phyloP scores from a whole-genome alignment of 1,140 invertebrate genomes.

The Heliconius congener region DNA sequence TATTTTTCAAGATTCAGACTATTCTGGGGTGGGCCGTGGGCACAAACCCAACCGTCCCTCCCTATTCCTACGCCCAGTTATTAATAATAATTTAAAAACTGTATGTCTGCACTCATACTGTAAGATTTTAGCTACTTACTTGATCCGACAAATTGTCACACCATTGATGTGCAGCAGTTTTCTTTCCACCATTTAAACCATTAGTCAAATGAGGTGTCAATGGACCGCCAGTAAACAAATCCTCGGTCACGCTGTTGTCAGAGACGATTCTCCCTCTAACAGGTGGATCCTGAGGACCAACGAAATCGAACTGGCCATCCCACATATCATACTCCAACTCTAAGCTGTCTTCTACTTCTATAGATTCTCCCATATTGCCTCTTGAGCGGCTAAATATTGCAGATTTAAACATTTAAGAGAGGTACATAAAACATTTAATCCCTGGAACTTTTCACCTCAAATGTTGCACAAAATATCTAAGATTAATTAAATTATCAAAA shows the following conservation, averaged over 20 bases:
- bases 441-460: conserved; percentile 59
- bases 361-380: conserved; percentile 67
- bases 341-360: conserved; percentile 80
- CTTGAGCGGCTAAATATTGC: conserved; percentile 68
- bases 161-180: conserved; percentile 80
- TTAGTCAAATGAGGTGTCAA: conserved; percentile 75
- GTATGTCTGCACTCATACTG: no score
- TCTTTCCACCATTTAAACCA: conserved; percentile 81
- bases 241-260: conserved; percentile 69
- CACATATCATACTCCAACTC: conserved; percentile 92
- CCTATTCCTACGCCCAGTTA: no score
- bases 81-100: no score
- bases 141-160: conserved; percentile 82
- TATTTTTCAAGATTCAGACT: no score
- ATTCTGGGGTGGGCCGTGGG: no score
- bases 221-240: conserved; percentile 72
- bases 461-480: conserved; percentile 60
- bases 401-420: conserved; percentile 75
- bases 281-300: conserved; percentile 82
- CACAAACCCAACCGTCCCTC: no score
- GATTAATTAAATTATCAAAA: conserved; percentile 38
- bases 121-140: conserved; percentile 62
- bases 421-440: conserved; percentile 51
- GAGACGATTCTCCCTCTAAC: conserved; percentile 60
- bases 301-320: conserved; percentile 93